Conservation (phyloP, 2,797 vertebrate species). For the Oreortyx pictus region DNA sequence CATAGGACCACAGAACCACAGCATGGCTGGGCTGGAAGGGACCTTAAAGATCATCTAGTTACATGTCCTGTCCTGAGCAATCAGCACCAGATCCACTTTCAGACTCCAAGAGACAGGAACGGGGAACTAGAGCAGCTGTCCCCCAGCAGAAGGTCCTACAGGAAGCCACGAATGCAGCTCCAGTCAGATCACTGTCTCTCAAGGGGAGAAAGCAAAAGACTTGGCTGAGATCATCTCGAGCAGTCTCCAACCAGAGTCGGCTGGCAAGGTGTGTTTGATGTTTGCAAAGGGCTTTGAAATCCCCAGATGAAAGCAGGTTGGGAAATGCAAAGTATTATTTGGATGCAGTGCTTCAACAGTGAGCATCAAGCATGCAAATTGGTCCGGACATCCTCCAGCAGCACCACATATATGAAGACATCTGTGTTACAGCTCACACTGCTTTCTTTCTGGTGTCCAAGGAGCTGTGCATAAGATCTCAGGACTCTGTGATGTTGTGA, state of each 20-base stretch:
- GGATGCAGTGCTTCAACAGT: neutral
- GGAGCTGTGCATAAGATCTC: neutral
- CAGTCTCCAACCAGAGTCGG: neutral
- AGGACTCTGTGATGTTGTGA: neutral
- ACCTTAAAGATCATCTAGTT: neutral
- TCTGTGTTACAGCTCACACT: neutral
- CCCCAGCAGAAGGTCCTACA: neutral
- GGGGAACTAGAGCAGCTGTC: neutral
- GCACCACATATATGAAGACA: accelerated
- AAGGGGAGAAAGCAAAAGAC: neutral
- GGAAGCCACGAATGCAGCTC: neutral
- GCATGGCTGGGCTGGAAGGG: neutral
- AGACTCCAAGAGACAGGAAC: neutral
- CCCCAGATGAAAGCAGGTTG: neutral
- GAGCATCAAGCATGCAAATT: too few species aligned
- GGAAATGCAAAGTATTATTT: neutral
- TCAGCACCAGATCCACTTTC: neutral
- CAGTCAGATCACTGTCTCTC: neutral
- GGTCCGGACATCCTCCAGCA: accelerated
- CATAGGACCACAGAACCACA: neutral
- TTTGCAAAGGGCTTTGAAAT: neutral
- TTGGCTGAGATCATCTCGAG: neutral
- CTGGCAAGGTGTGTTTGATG: neutral
- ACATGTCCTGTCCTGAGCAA: too few species aligned
- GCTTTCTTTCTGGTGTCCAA: neutral